Evolutionary conservation across 2,113 vertebrate species (phyloP).

Genomic region (Meleagris gallopavo): DNA sequence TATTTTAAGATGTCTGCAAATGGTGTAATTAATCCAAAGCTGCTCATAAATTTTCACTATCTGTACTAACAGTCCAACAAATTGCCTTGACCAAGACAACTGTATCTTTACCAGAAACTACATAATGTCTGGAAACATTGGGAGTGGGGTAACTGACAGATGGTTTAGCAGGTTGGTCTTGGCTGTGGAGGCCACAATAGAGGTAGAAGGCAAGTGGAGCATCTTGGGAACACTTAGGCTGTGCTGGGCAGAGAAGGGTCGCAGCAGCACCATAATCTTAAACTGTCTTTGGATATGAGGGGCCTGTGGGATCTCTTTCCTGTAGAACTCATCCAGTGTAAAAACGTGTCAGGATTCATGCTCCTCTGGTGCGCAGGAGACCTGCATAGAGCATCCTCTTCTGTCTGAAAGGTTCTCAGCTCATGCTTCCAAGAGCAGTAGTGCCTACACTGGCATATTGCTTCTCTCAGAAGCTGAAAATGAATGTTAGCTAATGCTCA

Average conservation of each 20-base stretch:
- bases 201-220: not conserved
- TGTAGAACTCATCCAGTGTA: not conserved
- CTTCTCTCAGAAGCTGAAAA: not conserved
- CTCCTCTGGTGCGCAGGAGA: not conserved
- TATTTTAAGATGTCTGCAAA: not conserved
- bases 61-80: not conserved
- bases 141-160: not conserved
- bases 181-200: accelerated
- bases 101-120: not conserved
- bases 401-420: not conserved
- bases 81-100: not conserved
- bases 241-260: not conserved
- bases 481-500: not conserved
- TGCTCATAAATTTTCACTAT: not conserved
- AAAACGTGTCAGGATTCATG: not conserved
- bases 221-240: not conserved
- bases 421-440: accelerated
- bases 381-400: not conserved
- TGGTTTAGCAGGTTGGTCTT: not conserved
- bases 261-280: not conserved
- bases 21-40: not conserved
- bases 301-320: not conserved
- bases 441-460: not conserved
- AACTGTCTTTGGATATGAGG: not conserved
- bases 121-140: not conserved